Conservation (phyloP, 1,140 invertebrate genomes). For the Bombyx mandarina region DNA sequence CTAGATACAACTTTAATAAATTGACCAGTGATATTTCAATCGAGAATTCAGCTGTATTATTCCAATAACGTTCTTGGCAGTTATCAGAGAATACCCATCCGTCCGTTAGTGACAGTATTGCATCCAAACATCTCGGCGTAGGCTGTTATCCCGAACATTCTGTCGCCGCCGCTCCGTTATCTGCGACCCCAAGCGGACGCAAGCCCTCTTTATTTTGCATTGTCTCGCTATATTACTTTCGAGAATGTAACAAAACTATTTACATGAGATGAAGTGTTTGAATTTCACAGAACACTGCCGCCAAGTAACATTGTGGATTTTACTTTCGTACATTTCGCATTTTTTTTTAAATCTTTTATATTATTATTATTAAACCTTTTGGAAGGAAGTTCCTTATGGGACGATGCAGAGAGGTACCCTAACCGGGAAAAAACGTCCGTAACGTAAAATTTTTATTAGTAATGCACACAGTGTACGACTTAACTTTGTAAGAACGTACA, state of each 20-base stretch:
- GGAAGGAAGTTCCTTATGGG: too few relatives aligned
- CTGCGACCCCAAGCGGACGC: conserved; percentile 8
- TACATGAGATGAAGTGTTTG: not conserved
- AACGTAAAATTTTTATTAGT: too few relatives aligned
- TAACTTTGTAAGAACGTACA: too few relatives aligned
- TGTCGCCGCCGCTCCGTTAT: conserved; percentile 3
- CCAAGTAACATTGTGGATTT: too few relatives aligned
- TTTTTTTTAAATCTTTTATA: not conserved
- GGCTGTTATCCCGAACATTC: conserved; percentile 9
- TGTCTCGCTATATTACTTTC: conserved; percentile 5
- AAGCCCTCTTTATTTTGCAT: conserved; percentile 18
- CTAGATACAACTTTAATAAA: too few relatives aligned
- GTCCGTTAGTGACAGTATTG: conserved; percentile 1
- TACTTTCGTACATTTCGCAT: not conserved
- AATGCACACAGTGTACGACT: too few relatives aligned
- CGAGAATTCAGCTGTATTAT: not conserved
- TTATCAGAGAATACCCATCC: not conserved
- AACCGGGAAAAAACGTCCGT: too few relatives aligned
- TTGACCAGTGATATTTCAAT: too few relatives aligned
- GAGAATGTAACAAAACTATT: not conserved
- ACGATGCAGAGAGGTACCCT: too few relatives aligned
- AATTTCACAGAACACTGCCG: too few relatives aligned
- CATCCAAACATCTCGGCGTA: conserved; percentile 9
- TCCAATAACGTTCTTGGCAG: not conserved
- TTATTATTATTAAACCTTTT: too few relatives aligned